A percentile compares a stretch with the other conserved stretches of the same genome.
Evolutionary conservation across 2,113 vertebrate genomes (phyloP).

Genomic region (Hydropotes inermis): DNA sequence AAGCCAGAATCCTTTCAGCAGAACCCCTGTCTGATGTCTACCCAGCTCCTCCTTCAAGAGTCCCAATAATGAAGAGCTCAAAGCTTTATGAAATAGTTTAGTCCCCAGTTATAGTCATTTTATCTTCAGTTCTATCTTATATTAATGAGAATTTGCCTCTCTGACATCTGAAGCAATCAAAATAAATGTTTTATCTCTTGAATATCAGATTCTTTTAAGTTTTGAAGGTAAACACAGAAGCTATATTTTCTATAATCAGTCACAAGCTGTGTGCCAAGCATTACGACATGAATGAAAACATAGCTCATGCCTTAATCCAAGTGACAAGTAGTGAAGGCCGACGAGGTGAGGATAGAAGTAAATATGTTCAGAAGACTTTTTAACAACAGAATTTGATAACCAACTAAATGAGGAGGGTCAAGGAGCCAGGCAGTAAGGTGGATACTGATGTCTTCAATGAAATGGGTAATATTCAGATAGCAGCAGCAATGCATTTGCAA

Average conservation of each 20-base stretch:
- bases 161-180: not conserved
- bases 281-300: not conserved
- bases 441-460: not conserved
- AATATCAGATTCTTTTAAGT: not conserved
- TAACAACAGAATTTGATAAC: not conserved
- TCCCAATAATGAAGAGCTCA: conserved; percentile 6
- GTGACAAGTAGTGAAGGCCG: not conserved
- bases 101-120: not conserved
- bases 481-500: not conserved
- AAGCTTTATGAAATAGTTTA: conserved; percentile 10
- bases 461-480: not conserved
- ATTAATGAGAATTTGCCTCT: conserved; percentile 32
- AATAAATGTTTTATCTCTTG: not conserved
- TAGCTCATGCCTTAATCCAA: not conserved
- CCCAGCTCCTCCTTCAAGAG: not conserved
- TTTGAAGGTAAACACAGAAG: conserved; percentile 4
- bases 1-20: not conserved
- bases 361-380: not conserved
- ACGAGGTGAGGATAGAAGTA: not conserved
- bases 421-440: not conserved
- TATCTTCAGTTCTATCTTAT: conserved; percentile 8
- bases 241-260: not conserved
- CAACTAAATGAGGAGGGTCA: not conserved
- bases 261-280: not conserved
- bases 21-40: not conserved